Evolutionary conservation across 2,888 invertebrate genomes (phyloP), one percentile per base, ranked within the genome.

Genomic region (Drosophila phalerata): DNA sequence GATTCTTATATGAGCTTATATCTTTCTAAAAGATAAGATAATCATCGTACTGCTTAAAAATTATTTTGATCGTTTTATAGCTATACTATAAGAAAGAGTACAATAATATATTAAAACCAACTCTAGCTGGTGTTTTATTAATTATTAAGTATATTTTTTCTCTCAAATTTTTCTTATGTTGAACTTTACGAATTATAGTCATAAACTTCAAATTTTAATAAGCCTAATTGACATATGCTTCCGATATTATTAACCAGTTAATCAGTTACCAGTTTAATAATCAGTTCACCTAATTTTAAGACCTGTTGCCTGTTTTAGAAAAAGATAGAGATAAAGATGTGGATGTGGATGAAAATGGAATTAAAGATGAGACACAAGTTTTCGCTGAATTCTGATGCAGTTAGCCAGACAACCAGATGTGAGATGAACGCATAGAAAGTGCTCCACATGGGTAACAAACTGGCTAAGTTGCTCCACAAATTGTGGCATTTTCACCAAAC

Each of bases 401-500:
- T 6, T 30, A 17, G 17, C 2, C 17, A 8, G 43, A 4, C 17
- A 19, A 19, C 8, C 19, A 49, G 49, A 49, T 49, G 34, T 6
- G 49, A 9, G 30, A 34, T 11, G 38, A 52, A 9, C 25, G 43
- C 55, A 62, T 60, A 75, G 76, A 72, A 74, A 74, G 74, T 60
- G 73, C 69, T 58, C 52, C 55, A 73, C 60, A 70, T 69, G 58
- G 53, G 42, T 25, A 34, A 42, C 28, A 22, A 13, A 15, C 49
- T n/a, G 40, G 32, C 25, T 43, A 53, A 53, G 38, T 19, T 71
- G 74, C 67, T 75, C 74, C 52, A 75, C 47, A 57, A 76, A 67
- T 40, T 28, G 47, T 53, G 43, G 25, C 53, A 77, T 69, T 76
- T 76, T 76, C 77, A 72, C 73, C 57, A 42, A 48, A 47, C 47